Evolutionary conservation across 2,888 invertebrate species (phyloP).

Genomic region (Proisotoma minuta): DNA sequence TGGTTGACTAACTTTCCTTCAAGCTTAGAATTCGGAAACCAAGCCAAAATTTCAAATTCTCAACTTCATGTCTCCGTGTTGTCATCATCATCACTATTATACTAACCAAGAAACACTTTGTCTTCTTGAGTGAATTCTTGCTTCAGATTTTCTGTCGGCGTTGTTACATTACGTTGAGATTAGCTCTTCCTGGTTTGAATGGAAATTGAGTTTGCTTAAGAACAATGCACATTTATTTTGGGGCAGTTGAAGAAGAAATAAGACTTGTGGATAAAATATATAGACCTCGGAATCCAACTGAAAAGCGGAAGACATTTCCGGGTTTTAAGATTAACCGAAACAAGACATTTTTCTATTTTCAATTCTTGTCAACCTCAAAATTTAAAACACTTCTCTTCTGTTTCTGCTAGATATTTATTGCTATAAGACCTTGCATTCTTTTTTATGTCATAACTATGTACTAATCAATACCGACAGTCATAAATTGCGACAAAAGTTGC

Average conservation of each 20-base stretch:
- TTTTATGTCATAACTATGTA: too few relatives aligned
- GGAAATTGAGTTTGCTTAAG: neutral
- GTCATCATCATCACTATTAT: neutral
- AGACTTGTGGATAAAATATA: neutral
- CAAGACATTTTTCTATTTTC: constrained; percentile 6
- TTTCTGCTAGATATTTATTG: too few relatives aligned
- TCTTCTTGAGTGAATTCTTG: neutral
- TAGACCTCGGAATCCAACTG: neutral
- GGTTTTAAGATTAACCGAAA: constrained; percentile 4
- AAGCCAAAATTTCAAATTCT: neutral
- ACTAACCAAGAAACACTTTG: neutral
- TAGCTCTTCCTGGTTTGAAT: neutral
- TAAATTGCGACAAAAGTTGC: too few relatives aligned
- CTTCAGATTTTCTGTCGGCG: neutral
- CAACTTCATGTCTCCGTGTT: neutral
- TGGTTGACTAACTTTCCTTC: neutral
- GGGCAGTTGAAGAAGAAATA: neutral
- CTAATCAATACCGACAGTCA: too few relatives aligned
- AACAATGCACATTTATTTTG: too few relatives aligned
- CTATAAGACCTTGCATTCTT: too few relatives aligned
- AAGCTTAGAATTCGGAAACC: neutral
- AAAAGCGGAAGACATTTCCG: constrained; percentile 6
- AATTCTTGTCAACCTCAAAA: neutral
- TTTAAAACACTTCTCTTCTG: neutral
- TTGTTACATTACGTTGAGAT: too few relatives aligned